A percentile compares a stretch with the other conserved stretches of the same genome.
These are phyloP conservation scores for Rhaphigaster nebulosa DNA, from an alignment of 2,888 invertebrate genomes.

Conservation along the genomic window DNA sequence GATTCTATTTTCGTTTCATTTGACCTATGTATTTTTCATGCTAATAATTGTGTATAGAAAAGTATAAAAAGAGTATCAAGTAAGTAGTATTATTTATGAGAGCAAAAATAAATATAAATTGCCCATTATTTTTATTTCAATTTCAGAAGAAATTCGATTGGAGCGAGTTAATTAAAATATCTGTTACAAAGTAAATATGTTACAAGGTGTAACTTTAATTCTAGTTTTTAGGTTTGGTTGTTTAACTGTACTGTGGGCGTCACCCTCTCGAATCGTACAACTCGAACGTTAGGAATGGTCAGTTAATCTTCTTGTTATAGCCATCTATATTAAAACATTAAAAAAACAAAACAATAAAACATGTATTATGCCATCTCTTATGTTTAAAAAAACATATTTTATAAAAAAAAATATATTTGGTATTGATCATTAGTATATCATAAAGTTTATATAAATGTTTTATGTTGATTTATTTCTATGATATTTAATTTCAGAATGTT, in stretches of 20 bases:
- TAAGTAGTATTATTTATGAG: too few species aligned
- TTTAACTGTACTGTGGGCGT: background rate
- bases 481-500: background rate
- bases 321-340: background rate
- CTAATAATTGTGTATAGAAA: too few species aligned
- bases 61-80: too few species aligned
- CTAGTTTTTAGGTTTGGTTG: background rate
- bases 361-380: background rate
- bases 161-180: too few species aligned
- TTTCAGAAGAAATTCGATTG: too few species aligned
- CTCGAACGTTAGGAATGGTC: background rate
- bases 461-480: background rate
- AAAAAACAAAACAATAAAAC: too few species aligned
- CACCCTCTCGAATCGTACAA: conserved; percentile 15
- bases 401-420: background rate
- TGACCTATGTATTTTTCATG: too few species aligned
- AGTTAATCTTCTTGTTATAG: background rate
- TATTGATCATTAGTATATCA: background rate
- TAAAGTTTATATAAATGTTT: background rate
- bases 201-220: too few species aligned
- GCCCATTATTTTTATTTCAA: too few species aligned
- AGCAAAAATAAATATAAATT: too few species aligned
- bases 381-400: background rate
- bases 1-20: too few species aligned
- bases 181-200: too few species aligned